A percentile compares a stretch with the other conserved stretches of the same genome.
Conservation (phyloP, 30 jellyfish, hydroid and myxozoan genomes). For the Hydractinia echinata region DNA sequence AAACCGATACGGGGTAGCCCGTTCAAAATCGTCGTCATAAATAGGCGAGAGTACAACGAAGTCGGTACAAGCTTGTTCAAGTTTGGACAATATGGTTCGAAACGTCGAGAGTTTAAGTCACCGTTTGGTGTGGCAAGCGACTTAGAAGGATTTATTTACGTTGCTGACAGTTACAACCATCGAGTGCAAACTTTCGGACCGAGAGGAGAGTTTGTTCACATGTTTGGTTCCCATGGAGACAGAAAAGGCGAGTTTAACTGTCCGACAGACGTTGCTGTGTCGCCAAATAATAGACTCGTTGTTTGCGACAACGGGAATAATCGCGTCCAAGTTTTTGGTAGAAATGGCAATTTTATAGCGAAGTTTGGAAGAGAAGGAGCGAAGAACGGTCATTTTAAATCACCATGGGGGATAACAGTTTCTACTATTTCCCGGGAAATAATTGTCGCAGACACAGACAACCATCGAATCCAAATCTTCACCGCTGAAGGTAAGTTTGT, state of each 20-base stretch:
- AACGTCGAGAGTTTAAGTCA: conserved; percentile 87
- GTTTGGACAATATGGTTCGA: conserved; percentile 97
- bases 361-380: conserved; percentile 92
- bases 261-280: conserved; percentile 97
- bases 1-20: conserved; percentile 95
- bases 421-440: conserved; percentile 76
- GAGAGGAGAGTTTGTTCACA: conserved; percentile 90
- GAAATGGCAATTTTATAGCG: conserved; percentile 75
- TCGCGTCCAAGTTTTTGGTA: conserved; percentile 84
- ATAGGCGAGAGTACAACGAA: conserved; percentile 92
- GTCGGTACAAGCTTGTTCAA: conserved; percentile 89
- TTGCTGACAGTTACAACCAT: conserved; percentile 95
- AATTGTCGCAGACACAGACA: conserved; percentile 92
- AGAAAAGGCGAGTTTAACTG: conserved; percentile 96
- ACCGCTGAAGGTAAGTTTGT: conserved; percentile 84
- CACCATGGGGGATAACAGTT: conserved; percentile 98
- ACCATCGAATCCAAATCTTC: conserved; percentile 83
- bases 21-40: conserved; percentile 63
- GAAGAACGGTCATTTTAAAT: conserved; percentile 84
- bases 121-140: conserved; percentile 99
- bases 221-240: conserved; percentile 96
- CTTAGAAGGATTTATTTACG: conserved; percentile 86
- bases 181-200: conserved; percentile 97
- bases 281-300: conserved; percentile 71
- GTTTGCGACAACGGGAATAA: conserved; percentile 96